Evolutionary conservation across 2,113 vertebrate species (phyloP).

Genomic region (Sakesphorus luctuosus): DNA sequence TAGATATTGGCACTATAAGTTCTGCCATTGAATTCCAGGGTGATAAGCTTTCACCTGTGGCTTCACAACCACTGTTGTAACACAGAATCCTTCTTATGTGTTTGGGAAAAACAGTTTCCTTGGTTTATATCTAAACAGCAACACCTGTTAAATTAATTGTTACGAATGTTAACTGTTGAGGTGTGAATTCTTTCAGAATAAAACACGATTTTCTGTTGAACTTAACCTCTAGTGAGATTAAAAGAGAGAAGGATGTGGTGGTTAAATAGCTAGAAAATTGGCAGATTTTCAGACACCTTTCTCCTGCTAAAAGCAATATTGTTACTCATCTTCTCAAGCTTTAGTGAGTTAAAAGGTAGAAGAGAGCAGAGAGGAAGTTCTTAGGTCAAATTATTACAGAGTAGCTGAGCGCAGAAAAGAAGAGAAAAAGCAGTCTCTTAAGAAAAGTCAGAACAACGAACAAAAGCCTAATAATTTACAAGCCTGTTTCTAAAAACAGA

Average conservation of each 20-base stretch:
- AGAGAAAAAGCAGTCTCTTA: neutral
- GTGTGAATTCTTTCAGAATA: neutral
- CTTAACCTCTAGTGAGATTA: neutral
- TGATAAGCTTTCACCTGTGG: neutral
- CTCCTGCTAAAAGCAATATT: neutral
- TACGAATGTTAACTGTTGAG: neutral
- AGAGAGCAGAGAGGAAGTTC: neutral
- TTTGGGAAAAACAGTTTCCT: neutral
- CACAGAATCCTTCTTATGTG: neutral
- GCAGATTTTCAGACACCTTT: neutral
- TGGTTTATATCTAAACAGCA: neutral
- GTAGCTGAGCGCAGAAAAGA: neutral
- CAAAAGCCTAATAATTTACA: constrained; percentile 16
- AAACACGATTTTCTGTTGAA: neutral
- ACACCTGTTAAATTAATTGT: neutral
- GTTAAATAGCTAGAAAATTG: neutral
- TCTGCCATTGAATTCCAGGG: neutral
- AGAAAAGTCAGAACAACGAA: neutral
- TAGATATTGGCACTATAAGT: neutral
- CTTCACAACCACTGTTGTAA: neutral
- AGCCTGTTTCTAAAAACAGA: constrained; percentile 1
- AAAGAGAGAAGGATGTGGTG: neutral
- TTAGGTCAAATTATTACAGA: neutral
- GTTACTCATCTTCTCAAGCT: neutral
- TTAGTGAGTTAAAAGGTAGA: neutral